phyloP scores from a whole-genome alignment of 2,797 vertebrate genomes.

The Hylomyscus alleni region DNA sequence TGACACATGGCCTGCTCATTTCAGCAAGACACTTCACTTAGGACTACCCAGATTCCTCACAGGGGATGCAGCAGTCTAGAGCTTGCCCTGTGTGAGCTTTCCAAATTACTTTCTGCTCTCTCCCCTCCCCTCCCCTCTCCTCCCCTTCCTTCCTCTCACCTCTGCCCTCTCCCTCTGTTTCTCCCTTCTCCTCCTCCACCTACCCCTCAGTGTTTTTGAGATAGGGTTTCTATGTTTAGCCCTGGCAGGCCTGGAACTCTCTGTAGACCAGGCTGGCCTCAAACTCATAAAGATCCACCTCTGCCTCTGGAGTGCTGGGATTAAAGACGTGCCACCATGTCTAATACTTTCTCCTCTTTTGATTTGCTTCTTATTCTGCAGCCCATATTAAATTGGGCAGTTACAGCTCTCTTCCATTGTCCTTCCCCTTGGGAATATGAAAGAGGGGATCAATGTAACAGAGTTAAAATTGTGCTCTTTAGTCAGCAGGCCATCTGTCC shows the following conservation, averaged over 20 bases:
- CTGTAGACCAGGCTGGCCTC: neutral
- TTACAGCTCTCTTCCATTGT: neutral
- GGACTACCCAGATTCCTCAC: neutral
- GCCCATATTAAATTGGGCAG: constrained; percentile 2
- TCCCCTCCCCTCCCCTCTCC: neutral
- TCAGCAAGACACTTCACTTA: neutral
- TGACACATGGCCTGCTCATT: neutral
- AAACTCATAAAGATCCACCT: neutral
- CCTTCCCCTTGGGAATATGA: neutral
- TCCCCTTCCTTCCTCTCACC: too few relatives aligned
- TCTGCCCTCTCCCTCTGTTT: neutral
- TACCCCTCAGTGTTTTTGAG: neutral
- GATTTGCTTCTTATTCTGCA: constrained; percentile 57
- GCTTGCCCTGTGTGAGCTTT: neutral
- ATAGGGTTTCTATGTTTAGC: neutral
- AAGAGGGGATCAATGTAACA: neutral
- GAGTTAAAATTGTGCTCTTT: neutral
- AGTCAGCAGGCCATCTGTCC: neutral
- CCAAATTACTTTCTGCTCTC: neutral
- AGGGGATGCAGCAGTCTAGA: neutral
- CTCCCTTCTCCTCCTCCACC: neutral
- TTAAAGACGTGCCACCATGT: neutral
- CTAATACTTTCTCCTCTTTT: neutral
- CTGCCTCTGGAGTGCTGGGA: neutral
- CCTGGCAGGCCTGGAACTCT: neutral